Base-by-base conservation (phyloP, 2,888 invertebrate genomes). In the Chloroclystis v-ata region DNA sequence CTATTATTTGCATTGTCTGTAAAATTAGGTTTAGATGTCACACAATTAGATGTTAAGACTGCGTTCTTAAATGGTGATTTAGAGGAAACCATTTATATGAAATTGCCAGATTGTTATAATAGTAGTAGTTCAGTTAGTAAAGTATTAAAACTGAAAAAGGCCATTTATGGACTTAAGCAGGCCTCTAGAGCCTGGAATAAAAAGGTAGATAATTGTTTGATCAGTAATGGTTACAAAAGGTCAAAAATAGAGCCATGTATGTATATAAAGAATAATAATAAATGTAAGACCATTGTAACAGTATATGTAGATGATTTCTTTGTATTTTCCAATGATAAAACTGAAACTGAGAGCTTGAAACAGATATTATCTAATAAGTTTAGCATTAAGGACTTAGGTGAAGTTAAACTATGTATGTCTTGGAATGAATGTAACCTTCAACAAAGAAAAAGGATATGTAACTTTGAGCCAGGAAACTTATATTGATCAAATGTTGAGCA, bases 131-230 rank as follows among this genome's bases (percentile, higher is more conserved):
- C 8, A 12, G 20, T 20, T 10, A 56, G 55, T 12, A 57, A 57
- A 33, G 57, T 60, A 5, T 11, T 62, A 2, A 64, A 60, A 43
- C 38, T 63, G 16, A 59, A 62, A 11, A 43, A 40, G 1, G 58
- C 59, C 2, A 56, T 64, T 4, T 66, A 63, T 58, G 63, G 61
- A 0, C 16, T 64, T 0, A 62, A 63, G 43, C 60, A 61, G 16
- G 61, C 67, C 5, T 41, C 60, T 0, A 20, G 49, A 7, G 47
- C 46, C 3, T 66, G 62, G 61, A 52, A 63, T 49, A 2, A 52
- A n/a, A 55, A 39, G 39, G 59, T 64, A 3, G 28, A 64, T 30
- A 43, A 50, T 28, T 46, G 37, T 47, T 52, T 63, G 10, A 0
- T 11, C 9, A 8, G 11, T 13, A 20, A 43, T 12, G 55, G 47